phyloP scores from a whole-genome alignment of 2,888 invertebrate genomes.

The Leptinotarsa tumamoca region DNA sequence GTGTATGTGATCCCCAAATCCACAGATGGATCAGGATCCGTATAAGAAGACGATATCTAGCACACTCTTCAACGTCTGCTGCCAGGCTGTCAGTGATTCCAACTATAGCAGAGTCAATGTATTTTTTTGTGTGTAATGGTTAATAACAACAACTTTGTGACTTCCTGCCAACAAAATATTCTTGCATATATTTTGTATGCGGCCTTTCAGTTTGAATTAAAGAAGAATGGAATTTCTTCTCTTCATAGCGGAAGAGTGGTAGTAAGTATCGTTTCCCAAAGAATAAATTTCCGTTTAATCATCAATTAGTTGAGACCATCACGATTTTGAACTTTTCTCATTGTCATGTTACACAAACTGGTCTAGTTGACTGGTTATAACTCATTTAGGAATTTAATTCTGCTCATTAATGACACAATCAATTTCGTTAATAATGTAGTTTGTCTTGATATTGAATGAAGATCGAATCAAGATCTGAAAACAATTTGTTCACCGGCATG shows the following conservation, averaged over 20 bases:
- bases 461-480: slow-evolving; percentile 19
- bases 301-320: slow-evolving; percentile 27
- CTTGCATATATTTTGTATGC: too few relatives aligned
- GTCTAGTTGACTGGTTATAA: slow-evolving; percentile 23
- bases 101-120: too few relatives aligned
- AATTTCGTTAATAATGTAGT: slow-evolving; percentile 29
- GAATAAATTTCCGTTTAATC: slow-evolving; percentile 21
- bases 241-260: neutral
- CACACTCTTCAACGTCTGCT: too few relatives aligned
- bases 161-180: too few relatives aligned
- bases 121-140: too few relatives aligned
- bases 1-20: too few relatives aligned
- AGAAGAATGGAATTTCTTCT: neutral
- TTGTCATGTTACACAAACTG: slow-evolving; percentile 28
- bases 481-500: slow-evolving; percentile 21
- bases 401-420: slow-evolving; percentile 27
- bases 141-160: too few relatives aligned
- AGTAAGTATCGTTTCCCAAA: neutral
- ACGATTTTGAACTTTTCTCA: slow-evolving; percentile 31
- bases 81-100: too few relatives aligned
- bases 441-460: slow-evolving; percentile 27
- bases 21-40: too few relatives aligned
- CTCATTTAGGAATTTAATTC: slow-evolving; percentile 30
- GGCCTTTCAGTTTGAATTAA: too few relatives aligned
- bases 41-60: too few relatives aligned